Evolutionary conservation across 2,888 invertebrate species (phyloP), one percentile per base, ranked within the genome.

Genomic region (Hetaerina titia): DNA sequence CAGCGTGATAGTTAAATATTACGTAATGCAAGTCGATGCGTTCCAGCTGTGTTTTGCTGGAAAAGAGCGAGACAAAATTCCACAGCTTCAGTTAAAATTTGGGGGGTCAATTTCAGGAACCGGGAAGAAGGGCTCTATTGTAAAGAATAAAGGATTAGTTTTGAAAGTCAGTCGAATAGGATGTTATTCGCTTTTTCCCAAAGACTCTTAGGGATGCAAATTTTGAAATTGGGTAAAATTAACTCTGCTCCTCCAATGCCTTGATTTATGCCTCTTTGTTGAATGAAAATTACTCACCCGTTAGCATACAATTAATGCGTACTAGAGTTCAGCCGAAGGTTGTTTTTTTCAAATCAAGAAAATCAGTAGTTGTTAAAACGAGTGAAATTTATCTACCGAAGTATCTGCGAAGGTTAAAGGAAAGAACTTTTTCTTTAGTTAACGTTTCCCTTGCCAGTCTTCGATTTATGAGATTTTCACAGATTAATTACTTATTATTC

Each of bases 101-200:
- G 92, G 45, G 69, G 92, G 92, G 92, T 69, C 56, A 19, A 57
- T 69, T n/a, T 69, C 45, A 69, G 92, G 92, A 56, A 69, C 92
- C 92, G 69, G 92, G 92, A 92, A 92, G 92, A 56, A 92, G 92
- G 92, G 69, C 56, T 92, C 92, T 92, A 92, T 92, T 92, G 92
- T 45, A 69, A 64, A 92, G 69, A 69, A 45, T 31, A 22, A 58
- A 58, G n/a, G 15, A 60, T 22, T 56, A 56, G 69, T 92, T 64
- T 69, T 57, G n/a, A 56, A 92, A 57, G 13, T 11, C 81, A 81
- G 81, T 31, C 9, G 13, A 81, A 13, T 81, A 31, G 25, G 31
- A 81, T 81, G 25, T 7, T 25, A 31, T n/a, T 81, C 25, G 31
- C 81, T 81, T 81, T 81, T 69, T 2, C 31, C 15, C 25, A 31